Percentiles rank a stretch among this genome's conserved stretches.
Evolutionary conservation across 2,797 vertebrate species (phyloP).

Genomic region (Anguilla anguilla): DNA sequence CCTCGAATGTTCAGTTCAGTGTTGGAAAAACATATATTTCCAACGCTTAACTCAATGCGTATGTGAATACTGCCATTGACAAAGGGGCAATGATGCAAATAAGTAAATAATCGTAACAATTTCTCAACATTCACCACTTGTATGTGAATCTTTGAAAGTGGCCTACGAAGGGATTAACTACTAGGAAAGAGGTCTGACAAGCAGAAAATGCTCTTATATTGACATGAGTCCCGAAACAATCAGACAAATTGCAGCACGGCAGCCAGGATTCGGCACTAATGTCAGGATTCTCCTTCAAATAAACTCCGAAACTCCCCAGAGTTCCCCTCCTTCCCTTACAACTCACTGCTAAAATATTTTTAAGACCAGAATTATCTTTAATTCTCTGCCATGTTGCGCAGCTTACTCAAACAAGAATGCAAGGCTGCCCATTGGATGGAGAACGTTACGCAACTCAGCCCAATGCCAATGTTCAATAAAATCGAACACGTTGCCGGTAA

Average conservation of each 20-base stretch:
- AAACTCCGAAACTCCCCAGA: background rate
- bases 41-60: no score
- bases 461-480: background rate
- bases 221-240: background rate
- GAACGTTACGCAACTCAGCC: background rate
- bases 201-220: background rate
- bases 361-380: background rate
- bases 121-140: no score
- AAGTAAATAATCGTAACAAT: no score
- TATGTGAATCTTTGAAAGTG: no score
- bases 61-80: no score
- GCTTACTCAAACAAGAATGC: background rate
- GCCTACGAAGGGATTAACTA: background rate
- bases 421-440: background rate
- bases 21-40: no score
- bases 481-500: background rate
- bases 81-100: no score
- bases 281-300: background rate
- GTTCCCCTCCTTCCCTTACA: background rate
- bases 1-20: no score
- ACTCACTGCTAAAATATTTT: background rate
- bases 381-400: background rate
- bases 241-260: background rate
- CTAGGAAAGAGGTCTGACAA: background rate
- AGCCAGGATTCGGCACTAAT: background rate